A percentile compares a stretch with the other conserved stretches of the same genome.
Evolutionary conservation across 2,888 invertebrate genomes (phyloP).

Genomic region (Xylophagus ater): DNA sequence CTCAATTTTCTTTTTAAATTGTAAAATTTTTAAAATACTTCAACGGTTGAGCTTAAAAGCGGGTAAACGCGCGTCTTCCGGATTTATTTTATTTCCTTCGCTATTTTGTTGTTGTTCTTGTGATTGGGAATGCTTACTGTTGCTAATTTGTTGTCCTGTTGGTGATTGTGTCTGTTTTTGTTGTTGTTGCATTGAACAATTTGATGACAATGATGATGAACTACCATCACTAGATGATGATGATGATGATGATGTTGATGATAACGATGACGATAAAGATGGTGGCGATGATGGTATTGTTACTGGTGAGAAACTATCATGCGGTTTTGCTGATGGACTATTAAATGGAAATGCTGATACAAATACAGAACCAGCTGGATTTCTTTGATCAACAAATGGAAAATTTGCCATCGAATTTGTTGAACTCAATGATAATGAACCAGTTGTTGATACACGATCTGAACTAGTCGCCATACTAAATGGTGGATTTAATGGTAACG

Average conservation of each 20-base stretch:
- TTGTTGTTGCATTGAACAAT: constrained; percentile 1
- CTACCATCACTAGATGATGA: constrained; percentile 13
- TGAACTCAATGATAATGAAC: constrained; percentile 37
- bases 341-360: constrained; percentile 27
- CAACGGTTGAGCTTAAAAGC: constrained; percentile 57
- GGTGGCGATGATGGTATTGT: constrained; percentile 32
- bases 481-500: constrained; percentile 44
- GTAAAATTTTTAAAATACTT: constrained; percentile 31
- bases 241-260: constrained; percentile 8
- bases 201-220: constrained; percentile 17
- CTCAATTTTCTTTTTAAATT: constrained; percentile 21
- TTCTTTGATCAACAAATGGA: constrained; percentile 34
- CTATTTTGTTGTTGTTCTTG: not conserved
- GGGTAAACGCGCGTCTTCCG: constrained; percentile 58
- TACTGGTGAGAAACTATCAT: constrained; percentile 33
- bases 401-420: constrained; percentile 38
- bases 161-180: constrained; percentile 2
- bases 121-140: not conserved
- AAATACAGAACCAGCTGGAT: constrained; percentile 25
- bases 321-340: constrained; percentile 36
- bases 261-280: constrained; percentile 11
- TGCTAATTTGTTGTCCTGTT: not conserved
- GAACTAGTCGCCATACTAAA: constrained; percentile 44
- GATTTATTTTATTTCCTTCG: constrained; percentile 2
- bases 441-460: constrained; percentile 40